Evolutionary conservation across 2,888 invertebrate species (phyloP), one percentile per base, ranked within the genome.

Genomic region (Amblyjoppa proteus): DNA sequence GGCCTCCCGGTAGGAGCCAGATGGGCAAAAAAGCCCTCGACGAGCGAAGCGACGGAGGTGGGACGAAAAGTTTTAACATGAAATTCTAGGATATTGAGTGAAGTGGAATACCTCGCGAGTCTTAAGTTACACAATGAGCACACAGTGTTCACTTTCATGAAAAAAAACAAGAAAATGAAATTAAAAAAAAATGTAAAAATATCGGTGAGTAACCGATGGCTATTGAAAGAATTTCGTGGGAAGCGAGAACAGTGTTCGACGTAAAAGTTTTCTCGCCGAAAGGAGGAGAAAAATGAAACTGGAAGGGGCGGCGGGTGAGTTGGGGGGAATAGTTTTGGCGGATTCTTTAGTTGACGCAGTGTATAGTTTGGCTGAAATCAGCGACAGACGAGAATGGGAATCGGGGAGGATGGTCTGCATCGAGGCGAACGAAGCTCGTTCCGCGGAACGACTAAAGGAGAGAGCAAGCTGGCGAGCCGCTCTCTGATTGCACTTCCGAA

Each of bases 1-100:
- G 28, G 34, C 34, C 41, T 45, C 25, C 2, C 25, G 64, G 34
- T 0, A 25, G 61, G 25, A 56, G 38, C 38, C 53, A 9, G 28
- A 28, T 61, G n/a, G 45, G 25, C 5, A 58, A 16, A 38, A 45
- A 31, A 25, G 3, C 58, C 41, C n/a, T 31, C 31, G 31, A 5
- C 75, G 31, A 58, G 51, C 58, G 73, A 28, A n/a, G 28, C 45
- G 25, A 53, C 45, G 34, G 61, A 25, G 34, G 80, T 53, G 45
- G 70, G 74, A 75, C 58, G 25, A 66, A 79, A 82, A 79, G 68
- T 83, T 85, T 83, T 80, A 53, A 83, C 85, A 80, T 81, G 69
- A 64, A 81, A 68, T 51, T 71, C 51, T 68, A 9, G 25, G 25
- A 66, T 53, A 68, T 38, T 4, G 68, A 41, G 41, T 11, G 58